Base-by-base conservation (phyloP, 2,113 vertebrate species). In the Dermatemys mawii region DNA sequence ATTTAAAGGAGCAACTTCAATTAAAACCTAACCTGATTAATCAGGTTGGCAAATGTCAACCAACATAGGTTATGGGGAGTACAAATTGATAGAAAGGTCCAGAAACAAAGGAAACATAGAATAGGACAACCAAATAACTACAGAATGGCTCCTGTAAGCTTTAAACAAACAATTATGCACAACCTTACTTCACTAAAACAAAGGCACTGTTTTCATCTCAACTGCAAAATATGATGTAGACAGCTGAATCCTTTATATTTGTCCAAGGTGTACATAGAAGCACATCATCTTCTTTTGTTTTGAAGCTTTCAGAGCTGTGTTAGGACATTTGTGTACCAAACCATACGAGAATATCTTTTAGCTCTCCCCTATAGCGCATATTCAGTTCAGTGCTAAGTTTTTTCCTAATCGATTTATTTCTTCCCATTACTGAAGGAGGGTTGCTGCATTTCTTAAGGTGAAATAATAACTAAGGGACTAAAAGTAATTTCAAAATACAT, bases 401-500 rank as follows among this genome's bases (percentile, higher is more conserved):
- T 16, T 51, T 8, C 41, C 5, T 85, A 38, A 21, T 21, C 0
- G 16, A 48, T 80, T 94, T 76, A 38, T 76, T 76, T 89, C n/a
- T 89, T 83, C 53, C 1, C 5, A 22, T 90, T 94, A n/a, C 29
- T 10, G 79, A 84, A 90, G 5, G 1, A 83, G 4, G 4, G 50
- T 11, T 81, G 1, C 35, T 76, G 2, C 35, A 10, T 90, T 87
- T 35, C 29, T 93, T 79, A 89, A 90, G 8, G 11, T 11, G 95
- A 95, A 93, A 82, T 44, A 81, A 10, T 38, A 94, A 46, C 16
- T 88, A 63, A 7, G 89, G 4, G 12, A 55, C n/a, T 91, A 3
- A 3, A 94, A 94, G 94, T 60, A 92, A 83, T 89, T 93, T 48
- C 35, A 95, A 32, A 78, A 53, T 7, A 75, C 29, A 35, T 6